These are phyloP conservation scores for Drosophila setifemur DNA, from an alignment of 1,140 invertebrate genomes.

Conservation along the genomic window DNA sequence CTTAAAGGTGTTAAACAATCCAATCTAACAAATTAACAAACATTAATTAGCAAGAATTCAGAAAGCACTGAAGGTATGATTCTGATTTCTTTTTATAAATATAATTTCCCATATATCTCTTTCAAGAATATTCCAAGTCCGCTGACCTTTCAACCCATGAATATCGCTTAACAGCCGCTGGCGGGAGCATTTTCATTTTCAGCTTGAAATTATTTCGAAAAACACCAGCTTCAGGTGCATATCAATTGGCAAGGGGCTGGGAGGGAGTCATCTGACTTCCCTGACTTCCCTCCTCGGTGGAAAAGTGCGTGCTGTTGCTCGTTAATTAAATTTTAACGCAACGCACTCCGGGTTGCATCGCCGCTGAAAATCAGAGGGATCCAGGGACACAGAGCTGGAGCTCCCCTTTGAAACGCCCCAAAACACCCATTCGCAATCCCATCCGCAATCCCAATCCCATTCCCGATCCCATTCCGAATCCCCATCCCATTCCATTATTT, in stretches of 20 bases:
- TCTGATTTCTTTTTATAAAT: no score
- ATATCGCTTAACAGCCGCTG: no score
- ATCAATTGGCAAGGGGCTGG: conserved; percentile 11
- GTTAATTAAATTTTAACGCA: conserved; percentile 70
- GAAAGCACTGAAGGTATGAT: no score
- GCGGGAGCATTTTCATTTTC: no score
- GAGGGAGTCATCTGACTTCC: no score
- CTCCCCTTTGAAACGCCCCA: not conserved
- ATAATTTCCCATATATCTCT: no score
- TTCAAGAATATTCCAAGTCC: no score
- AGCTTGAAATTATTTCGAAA: no score
- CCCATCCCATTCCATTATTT: no score
- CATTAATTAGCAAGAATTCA: conserved; percentile 2
- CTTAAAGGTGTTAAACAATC: conserved; percentile 8
- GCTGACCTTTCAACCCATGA: no score
- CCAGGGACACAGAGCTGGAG: no score
- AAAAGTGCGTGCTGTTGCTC: conserved; percentile 41
- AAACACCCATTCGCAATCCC: not conserved
- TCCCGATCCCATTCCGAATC: not conserved
- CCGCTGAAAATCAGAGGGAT: not conserved
- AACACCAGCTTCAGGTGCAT: not conserved
- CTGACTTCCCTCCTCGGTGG: not conserved
- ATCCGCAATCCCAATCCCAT: not conserved
- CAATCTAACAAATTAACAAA: conserved; percentile 1
- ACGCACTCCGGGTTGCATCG: conserved; percentile 42